Conservation (phyloP, 2,113 vertebrate genomes). For the Leucoraja erinaceus region DNA sequence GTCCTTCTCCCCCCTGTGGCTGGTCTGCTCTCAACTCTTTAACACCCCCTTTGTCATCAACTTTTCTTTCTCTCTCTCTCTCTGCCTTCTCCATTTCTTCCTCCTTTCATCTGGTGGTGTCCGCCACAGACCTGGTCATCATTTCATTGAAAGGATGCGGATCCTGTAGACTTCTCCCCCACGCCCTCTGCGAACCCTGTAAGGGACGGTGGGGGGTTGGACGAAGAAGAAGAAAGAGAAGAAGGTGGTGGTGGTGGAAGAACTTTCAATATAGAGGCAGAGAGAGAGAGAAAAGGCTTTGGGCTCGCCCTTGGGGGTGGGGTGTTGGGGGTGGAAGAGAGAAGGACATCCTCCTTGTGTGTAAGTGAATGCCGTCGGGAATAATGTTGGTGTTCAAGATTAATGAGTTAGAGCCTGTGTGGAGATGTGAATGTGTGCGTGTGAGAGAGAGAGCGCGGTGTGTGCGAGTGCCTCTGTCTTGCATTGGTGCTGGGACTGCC, state of each 20-base stretch:
- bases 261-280: constrained; percentile 11
- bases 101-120: constrained; percentile 65
- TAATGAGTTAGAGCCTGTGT: background rate
- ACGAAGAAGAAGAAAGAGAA: background rate
- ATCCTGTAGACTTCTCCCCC: background rate
- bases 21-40: constrained; percentile 56
- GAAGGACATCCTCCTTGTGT: constrained; percentile 37
- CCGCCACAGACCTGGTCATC: constrained; percentile 14
- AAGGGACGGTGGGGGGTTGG: background rate
- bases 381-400: constrained; percentile 14
- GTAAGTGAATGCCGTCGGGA: constrained; percentile 29
- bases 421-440: background rate
- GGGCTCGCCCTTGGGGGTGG: constrained; percentile 27
- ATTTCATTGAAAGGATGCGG: background rate
- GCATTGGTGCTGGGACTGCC: too few relatives aligned
- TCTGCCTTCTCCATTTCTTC: constrained; percentile 43
- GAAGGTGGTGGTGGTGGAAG: background rate
- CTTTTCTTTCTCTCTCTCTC: constrained; percentile 44
- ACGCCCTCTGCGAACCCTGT: too few relatives aligned
- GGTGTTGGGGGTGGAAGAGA: constrained; percentile 44
- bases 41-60: constrained; percentile 49
- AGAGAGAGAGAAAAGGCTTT: background rate
- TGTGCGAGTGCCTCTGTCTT: too few relatives aligned
- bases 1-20: constrained; percentile 48
- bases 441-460: background rate